Percentiles rank a stretch among this genome's conserved stretches.
Conservation (phyloP, 2,113 vertebrate genomes). For the Corapipo altera region DNA sequence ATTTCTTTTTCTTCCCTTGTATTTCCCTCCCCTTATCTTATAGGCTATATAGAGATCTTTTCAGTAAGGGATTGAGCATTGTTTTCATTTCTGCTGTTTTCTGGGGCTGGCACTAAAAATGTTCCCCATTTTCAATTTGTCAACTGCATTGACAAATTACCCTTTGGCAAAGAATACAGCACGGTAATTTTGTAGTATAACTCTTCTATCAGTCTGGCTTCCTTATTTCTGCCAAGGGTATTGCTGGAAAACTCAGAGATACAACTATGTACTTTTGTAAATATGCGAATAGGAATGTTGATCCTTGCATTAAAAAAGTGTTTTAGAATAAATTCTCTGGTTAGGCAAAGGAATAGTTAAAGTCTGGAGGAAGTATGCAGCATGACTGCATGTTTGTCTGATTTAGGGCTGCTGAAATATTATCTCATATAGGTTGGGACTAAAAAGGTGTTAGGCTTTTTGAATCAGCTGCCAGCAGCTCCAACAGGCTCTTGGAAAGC, state of each 20-base stretch:
- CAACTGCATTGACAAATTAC: constrained; percentile 40
- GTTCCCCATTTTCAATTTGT: constrained; percentile 48
- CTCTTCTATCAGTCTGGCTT: constrained; percentile 43
- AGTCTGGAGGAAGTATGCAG: background rate
- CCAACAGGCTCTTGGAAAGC: constrained; percentile 45
- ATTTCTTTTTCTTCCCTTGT: background rate
- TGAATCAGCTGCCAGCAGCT: constrained; percentile 37
- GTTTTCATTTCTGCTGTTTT: constrained; percentile 21
- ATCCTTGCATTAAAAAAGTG: background rate
- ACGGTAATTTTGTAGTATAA: constrained; percentile 37
- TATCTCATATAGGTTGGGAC: constrained; percentile 16
- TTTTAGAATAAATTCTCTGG: background rate
- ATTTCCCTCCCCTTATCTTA: background rate
- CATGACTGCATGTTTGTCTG: background rate
- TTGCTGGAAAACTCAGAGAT: background rate
- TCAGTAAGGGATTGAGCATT: background rate
- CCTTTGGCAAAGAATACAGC: constrained; percentile 21
- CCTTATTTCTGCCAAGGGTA: constrained; percentile 41
- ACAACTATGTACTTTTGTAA: background rate
- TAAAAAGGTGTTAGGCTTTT: constrained; percentile 55
- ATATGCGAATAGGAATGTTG: background rate
- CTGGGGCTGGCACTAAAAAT: constrained; percentile 14
- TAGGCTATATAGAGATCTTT: background rate
- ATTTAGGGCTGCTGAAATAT: constrained; percentile 21
- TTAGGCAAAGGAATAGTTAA: background rate